phyloP scores from a whole-genome alignment of 2,888 invertebrate species.

The Antheraea assamensis region DNA sequence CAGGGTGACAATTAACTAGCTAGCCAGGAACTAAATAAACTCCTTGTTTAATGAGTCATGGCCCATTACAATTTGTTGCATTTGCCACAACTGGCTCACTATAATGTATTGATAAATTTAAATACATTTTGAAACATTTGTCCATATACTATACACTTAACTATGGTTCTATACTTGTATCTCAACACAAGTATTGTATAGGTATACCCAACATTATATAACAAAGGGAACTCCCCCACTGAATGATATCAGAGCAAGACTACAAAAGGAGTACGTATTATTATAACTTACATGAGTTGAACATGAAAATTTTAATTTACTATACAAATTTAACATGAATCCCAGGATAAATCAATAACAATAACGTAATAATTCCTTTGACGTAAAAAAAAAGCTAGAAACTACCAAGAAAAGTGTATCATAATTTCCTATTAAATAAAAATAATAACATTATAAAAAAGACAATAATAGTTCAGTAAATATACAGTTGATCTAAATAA shows the following conservation, averaged over 20 bases:
- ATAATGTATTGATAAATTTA: no score
- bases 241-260: neutral
- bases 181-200: neutral
- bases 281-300: no score
- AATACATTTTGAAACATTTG: no score
- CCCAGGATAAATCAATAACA: neutral
- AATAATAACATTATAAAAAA: neutral
- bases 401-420: neutral
- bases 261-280: neutral
- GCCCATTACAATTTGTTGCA: no score
- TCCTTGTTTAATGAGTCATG: no score
- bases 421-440: neutral
- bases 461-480: neutral
- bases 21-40: no score
- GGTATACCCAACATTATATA: neutral
- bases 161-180: neutral
- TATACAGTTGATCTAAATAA: neutral
- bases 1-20: no score
- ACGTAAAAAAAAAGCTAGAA: neutral
- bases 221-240: neutral
- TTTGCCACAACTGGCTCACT: no score
- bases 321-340: neutral
- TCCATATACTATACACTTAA: neutral
- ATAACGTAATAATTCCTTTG: neutral
- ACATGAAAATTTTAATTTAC: neutral